phyloP scores from a whole-genome alignment of 2,797 vertebrate genomes.

The Amniataba percoides region DNA sequence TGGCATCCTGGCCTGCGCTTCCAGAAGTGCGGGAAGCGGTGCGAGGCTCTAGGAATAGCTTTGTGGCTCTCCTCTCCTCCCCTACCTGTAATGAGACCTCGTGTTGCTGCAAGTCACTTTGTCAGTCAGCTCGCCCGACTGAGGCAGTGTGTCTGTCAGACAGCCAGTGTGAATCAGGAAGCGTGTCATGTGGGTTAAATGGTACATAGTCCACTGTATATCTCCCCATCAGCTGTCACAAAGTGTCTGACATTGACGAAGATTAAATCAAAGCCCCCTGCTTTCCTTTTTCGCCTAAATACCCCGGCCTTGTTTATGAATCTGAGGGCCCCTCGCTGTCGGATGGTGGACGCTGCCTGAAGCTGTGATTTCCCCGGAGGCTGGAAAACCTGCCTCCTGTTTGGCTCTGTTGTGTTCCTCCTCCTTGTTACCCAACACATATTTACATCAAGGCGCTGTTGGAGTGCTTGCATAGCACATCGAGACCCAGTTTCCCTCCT shows the following conservation, averaged over 20 bases:
- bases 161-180: conserved; percentile 66
- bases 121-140: conserved; percentile 65
- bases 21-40: background rate
- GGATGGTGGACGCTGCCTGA: conserved; percentile 36
- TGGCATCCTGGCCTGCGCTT: conserved; percentile 41
- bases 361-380: conserved; percentile 70
- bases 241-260: conserved; percentile 70
- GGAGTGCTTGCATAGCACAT: conserved; percentile 66
- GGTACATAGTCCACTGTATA: conserved; percentile 77
- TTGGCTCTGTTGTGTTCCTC: conserved; percentile 55
- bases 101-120: conserved; percentile 70
- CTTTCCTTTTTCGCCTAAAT: conserved; percentile 52
- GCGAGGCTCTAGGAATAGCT: conserved; percentile 30
- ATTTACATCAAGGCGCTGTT: conserved; percentile 63
- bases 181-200: conserved; percentile 81
- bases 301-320: conserved; percentile 69
- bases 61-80: conserved; percentile 36
- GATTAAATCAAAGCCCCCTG: conserved; percentile 75
- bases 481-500: conserved; percentile 67
- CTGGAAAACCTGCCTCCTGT: conserved; percentile 49
- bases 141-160: conserved; percentile 65
- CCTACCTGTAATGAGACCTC: conserved; percentile 73
- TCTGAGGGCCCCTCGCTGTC: conserved; percentile 44
- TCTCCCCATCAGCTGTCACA: conserved; percentile 75
- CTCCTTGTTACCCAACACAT: conserved; percentile 64